Base-by-base conservation (phyloP, 2,113 vertebrate genomes). In the Ornithorhynchus anatinus region DNA sequence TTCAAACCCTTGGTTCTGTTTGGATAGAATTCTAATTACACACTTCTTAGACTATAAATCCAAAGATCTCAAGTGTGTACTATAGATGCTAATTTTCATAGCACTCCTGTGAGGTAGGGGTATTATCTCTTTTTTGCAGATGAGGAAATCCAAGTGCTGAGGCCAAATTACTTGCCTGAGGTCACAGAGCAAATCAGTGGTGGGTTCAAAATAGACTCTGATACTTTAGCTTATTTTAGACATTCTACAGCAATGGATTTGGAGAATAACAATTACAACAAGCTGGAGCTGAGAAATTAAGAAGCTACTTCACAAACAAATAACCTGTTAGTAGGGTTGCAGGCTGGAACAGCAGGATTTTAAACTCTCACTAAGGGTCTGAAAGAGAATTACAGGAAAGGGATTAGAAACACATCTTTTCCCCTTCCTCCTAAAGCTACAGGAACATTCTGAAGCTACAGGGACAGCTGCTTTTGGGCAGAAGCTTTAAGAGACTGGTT, bases 71-170 rank as follows among this genome's bases (percentile, higher is more conserved):
- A 27, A 51, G 37, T 15, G 10, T 25, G 16, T 35, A 22, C 29
- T 19, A n/a, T 15, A 5, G 29, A 25, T 23, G 27, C 7, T 36
- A 22, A 13, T 68, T 38, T n/a, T 44, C 20, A 19, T 16, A 11
- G 5, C 7, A n/a, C 23, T 31, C 3, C 22, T 17, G 15, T 43
- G 40, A 47, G 32, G 4, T 25, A 15, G 3, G 33, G 35, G 15
- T 2, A 42, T 68, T 80, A 54, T 42, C 39, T 54, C 1, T 69
- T 5, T 81, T 72, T 80, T 35, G 33, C 68, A 76, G 56, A 70
- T 31, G 32, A 75, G 59, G 70, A 77, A 72, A 70, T 11, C 25
- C 38, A 76, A 59, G 54, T 22, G 14, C 31, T 47, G 52, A 66
- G 43, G 43, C 43, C 27, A 56, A 33, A 35, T 70, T 70, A 22